Evolutionary conservation across 2,113 vertebrate species (phyloP).

Genomic region (Caranx ignobilis): DNA sequence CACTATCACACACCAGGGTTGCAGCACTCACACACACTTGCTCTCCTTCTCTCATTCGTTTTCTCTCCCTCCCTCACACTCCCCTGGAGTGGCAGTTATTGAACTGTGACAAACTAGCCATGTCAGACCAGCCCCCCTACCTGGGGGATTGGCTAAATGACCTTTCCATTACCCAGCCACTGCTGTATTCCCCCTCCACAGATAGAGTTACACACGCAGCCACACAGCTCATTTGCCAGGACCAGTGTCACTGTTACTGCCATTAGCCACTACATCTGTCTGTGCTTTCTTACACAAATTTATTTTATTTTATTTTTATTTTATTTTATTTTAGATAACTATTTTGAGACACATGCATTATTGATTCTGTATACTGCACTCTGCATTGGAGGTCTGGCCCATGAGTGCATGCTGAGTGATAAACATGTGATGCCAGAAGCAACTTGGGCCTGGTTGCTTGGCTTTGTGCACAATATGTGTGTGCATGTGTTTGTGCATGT

Average conservation of each 20-base stretch:
- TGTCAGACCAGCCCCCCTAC: conserved; percentile 82
- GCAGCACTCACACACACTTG: conserved; percentile 33
- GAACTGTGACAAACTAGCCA: conserved; percentile 86
- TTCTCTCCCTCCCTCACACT: conserved; percentile 68
- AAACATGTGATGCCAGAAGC: conserved; percentile 29
- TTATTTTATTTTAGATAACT: neutral
- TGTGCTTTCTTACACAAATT: neutral
- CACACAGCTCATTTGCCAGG: conserved; percentile 68
- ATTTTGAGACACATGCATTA: neutral
- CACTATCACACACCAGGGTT: conserved; percentile 39
- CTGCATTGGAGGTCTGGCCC: neutral
- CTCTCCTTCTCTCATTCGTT: conserved; percentile 48
- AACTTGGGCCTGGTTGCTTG: conserved; percentile 2
- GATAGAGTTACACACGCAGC: conserved; percentile 79
- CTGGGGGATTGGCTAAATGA: conserved; percentile 83
- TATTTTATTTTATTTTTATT: conserved; percentile 7
- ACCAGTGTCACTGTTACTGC: conserved; percentile 66
- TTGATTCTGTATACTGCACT: conserved; percentile 6
- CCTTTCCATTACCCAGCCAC: conserved; percentile 84
- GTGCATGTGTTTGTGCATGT: conserved; percentile 8
- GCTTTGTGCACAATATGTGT: conserved; percentile 13
- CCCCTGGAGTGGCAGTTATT: conserved; percentile 83
- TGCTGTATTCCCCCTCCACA: conserved; percentile 77
- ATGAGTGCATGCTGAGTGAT: conserved; percentile 1
- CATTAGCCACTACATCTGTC: conserved; percentile 55